Conservation (phyloP, 2,888 invertebrate genomes). For the Caenorhabditis sp. region DNA sequence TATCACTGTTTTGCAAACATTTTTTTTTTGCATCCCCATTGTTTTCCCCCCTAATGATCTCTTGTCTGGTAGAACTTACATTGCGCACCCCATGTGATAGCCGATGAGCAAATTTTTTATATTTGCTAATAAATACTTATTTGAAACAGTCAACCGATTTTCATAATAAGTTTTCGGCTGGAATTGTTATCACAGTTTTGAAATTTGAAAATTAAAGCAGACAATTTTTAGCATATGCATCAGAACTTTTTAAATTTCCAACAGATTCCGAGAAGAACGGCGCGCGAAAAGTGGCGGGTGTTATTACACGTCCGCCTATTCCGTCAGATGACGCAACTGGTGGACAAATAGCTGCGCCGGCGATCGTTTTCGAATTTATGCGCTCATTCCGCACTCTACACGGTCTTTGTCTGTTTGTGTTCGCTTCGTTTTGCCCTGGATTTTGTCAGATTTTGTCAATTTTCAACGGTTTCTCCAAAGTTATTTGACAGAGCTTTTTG, state of each 20-base stretch:
- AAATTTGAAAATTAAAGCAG: no score
- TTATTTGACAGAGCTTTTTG: no score
- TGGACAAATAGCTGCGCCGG: slow-evolving; percentile 30
- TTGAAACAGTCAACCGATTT: no score
- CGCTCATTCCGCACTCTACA: background rate
- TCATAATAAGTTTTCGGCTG: no score
- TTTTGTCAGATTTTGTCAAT: background rate
- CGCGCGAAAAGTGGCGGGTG: slow-evolving; percentile 25
- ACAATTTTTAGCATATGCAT: no score
- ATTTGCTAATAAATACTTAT: no score
- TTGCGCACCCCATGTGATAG: no score
- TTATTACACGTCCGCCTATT: slow-evolving; percentile 39
- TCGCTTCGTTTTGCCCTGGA: background rate
- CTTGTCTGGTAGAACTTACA: no score
- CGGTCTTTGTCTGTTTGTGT: background rate
- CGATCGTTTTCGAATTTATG: slow-evolving; percentile 6
- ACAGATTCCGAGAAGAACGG: background rate
- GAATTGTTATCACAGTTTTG: no score
- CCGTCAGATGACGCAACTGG: slow-evolving; percentile 40
- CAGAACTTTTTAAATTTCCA: no score
- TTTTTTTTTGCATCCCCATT: background rate
- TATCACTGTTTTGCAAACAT: no score
- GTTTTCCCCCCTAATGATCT: background rate
- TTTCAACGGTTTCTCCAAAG: no score
- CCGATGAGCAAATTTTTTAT: background rate